Evolutionary conservation across 2,797 vertebrate species (phyloP).

Genomic region (Chelon labrosus): DNA sequence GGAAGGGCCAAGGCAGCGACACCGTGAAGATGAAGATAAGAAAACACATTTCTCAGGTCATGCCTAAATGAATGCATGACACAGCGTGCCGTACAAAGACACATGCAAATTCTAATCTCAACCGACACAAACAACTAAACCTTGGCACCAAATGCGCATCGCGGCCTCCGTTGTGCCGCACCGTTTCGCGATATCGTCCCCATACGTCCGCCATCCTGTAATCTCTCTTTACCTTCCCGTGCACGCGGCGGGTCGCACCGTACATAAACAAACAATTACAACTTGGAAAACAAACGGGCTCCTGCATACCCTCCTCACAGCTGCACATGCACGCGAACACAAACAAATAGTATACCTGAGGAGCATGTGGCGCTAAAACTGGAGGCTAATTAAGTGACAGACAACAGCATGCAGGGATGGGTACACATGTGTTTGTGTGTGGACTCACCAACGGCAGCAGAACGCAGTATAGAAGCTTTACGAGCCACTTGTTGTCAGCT

Average conservation of each 20-base stretch:
- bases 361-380: constrained; percentile 82
- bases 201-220: not conserved
- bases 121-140: no score
- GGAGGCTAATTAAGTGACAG: constrained; percentile 86
- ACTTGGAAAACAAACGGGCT: constrained; percentile 41
- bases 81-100: no score
- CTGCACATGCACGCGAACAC: constrained; percentile 55
- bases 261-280: constrained; percentile 53
- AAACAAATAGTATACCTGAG: constrained; percentile 70
- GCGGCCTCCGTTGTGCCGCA: no score
- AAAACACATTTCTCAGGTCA: not conserved
- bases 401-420: constrained; percentile 80
- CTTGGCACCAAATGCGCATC: no score
- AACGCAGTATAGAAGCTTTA: constrained; percentile 56
- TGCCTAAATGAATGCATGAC: no score
- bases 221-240: not conserved
- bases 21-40: not conserved
- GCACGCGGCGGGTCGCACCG: constrained; percentile 27
- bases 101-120: no score
- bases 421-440: constrained; percentile 52
- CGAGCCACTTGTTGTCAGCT: constrained; percentile 72
- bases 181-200: no score
- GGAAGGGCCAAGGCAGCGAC: no score
- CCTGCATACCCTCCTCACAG: constrained; percentile 22
- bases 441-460: constrained; percentile 72